Evolutionary conservation across 1,140 invertebrate genomes (phyloP).

Genomic region (Sarcophaga peregrina): DNA sequence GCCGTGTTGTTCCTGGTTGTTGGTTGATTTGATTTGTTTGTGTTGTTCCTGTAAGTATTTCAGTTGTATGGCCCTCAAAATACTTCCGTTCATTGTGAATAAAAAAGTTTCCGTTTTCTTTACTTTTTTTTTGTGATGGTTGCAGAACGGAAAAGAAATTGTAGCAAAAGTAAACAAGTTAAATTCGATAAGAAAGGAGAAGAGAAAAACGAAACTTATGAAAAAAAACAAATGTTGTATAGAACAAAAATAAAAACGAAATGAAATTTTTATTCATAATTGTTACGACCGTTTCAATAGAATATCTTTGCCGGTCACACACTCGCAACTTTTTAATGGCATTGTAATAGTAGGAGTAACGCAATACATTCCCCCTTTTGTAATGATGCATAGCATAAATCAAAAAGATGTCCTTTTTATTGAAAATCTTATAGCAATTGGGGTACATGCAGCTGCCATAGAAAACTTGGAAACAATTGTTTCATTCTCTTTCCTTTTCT

Average conservation of each 20-base stretch:
- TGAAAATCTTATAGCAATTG: no score
- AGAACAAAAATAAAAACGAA: not conserved
- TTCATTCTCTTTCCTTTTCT: no score
- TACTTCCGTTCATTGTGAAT: slow-evolving; percentile 39
- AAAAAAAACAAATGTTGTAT: no score
- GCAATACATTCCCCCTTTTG: not conserved
- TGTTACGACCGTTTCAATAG: not conserved
- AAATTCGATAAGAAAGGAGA: not conserved
- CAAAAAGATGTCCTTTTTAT: not conserved
- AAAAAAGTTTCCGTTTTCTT: slow-evolving; percentile 14
- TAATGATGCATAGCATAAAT: not conserved
- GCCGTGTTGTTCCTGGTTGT: not conserved
- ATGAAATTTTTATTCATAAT: not conserved
- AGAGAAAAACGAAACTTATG: not conserved
- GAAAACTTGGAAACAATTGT: slow-evolving; percentile 32
- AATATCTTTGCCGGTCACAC: no score
- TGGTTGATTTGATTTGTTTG: not conserved
- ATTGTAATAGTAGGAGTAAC: not conserved
- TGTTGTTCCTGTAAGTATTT: not conserved
- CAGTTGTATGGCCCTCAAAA: slow-evolving; percentile 14
- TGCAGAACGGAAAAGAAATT: slow-evolving; percentile 1
- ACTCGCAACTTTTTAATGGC: no score
- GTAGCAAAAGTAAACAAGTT: not conserved
- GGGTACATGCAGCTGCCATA: not conserved
- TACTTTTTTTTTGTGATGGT: not conserved